phyloP scores from a whole-genome alignment of 2,888 invertebrate genomes.

The Cyclophora albipunctata region DNA sequence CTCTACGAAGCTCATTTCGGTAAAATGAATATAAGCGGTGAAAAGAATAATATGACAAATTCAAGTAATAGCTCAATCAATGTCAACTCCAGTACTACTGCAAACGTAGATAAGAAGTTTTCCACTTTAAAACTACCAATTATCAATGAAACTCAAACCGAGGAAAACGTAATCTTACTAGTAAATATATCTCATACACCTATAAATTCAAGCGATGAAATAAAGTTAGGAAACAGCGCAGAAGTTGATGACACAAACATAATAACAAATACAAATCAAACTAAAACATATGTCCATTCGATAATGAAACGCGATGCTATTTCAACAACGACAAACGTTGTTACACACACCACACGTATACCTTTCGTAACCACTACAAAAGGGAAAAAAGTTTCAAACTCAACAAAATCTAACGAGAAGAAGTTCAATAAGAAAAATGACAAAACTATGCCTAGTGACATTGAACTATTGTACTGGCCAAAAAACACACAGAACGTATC shows the following conservation, averaged over 20 bases:
- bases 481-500: slow-evolving; percentile 10
- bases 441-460: slow-evolving; percentile 33
- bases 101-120: too few species aligned
- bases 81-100: too few species aligned
- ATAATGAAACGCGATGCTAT: slow-evolving; percentile 39
- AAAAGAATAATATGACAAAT: slow-evolving; percentile 18
- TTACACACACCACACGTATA: neutral
- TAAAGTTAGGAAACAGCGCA: slow-evolving; percentile 48
- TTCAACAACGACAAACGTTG: neutral
- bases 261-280: slow-evolving; percentile 26
- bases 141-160: slow-evolving; percentile 30
- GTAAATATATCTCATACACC: slow-evolving; percentile 43
- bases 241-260: slow-evolving; percentile 40
- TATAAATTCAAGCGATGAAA: slow-evolving; percentile 34
- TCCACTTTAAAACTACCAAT: too few species aligned
- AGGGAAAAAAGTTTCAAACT: slow-evolving; percentile 16
- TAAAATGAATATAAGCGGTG: slow-evolving; percentile 22
- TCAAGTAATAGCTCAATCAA: slow-evolving; percentile 3
- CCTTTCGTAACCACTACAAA: slow-evolving; percentile 7
- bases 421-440: slow-evolving; percentile 26
- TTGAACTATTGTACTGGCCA: slow-evolving; percentile 60
- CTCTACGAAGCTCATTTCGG: slow-evolving; percentile 25
- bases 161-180: slow-evolving; percentile 36
- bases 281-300: slow-evolving; percentile 19
- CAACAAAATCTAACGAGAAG: too few species aligned